Evolutionary conservation across 2,797 vertebrate genomes (phyloP).

Genomic region (Chiroxiphia lanceolata): DNA sequence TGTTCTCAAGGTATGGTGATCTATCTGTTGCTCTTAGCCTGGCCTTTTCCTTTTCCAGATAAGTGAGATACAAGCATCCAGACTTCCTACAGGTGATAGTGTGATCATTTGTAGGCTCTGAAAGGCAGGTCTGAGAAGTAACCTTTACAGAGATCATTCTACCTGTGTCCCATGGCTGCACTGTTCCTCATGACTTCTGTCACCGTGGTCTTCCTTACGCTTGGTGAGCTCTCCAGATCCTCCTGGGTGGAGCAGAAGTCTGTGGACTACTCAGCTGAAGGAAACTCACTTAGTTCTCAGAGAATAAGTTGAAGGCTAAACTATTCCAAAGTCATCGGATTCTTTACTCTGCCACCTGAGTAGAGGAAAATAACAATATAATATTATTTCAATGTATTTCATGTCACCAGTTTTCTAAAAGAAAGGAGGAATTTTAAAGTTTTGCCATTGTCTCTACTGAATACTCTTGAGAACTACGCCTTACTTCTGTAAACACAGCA

Average conservation of each 20-base stretch:
- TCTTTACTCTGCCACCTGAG: background rate
- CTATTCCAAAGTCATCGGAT: background rate
- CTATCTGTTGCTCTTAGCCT: background rate
- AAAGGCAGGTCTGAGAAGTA: background rate
- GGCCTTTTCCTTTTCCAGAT: background rate
- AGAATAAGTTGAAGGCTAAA: background rate
- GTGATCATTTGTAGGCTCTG: background rate
- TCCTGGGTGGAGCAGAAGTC: background rate
- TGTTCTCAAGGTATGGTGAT: background rate
- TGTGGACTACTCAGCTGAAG: background rate
- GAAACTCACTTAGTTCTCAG: background rate
- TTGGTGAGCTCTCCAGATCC: background rate
- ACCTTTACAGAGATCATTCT: background rate
- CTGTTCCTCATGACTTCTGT: background rate
- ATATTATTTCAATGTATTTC: background rate
- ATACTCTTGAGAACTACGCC: background rate
- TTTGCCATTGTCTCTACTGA: background rate
- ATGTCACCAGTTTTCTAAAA: background rate
- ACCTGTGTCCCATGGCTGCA: rapidly evolving
- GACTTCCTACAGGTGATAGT: background rate
- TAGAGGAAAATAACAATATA: background rate
- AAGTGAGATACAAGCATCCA: background rate
- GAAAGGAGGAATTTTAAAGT: background rate
- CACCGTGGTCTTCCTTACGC: background rate
- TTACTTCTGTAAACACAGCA: background rate